Base-by-base conservation (phyloP, 35 echinoderm and acorn worm species). In the Ophiothrix spiculata region DNA sequence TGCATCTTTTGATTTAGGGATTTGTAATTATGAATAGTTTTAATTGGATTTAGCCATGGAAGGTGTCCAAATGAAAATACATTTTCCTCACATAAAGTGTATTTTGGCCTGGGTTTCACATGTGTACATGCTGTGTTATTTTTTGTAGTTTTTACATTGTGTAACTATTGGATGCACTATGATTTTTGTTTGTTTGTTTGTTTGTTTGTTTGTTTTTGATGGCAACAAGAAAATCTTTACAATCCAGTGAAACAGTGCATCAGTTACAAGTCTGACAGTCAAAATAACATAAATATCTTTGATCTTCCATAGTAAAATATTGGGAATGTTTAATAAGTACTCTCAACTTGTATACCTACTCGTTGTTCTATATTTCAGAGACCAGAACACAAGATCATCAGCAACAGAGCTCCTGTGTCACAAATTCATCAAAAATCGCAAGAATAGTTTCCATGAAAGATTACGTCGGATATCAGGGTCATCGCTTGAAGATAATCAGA, bases 311-410 rank as follows among this genome's bases (percentile, higher is more conserved):
- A 32, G 32, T 40, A 69, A 14, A n/a, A 16, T 77, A 17, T n/a
- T 84, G 75, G 32, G n/a, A 16, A 3, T 16, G 31, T 75, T 84
- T 77, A 10, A 19, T 31, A 23, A 23, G 21, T 64, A 23, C 56
- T 0, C 1, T 64, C 21, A 23, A 32, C 6, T 82, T 42, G 4
- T 42, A 23, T 4, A 42, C 25, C 25, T 10, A 32, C 32, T 37
- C 19, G 4, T 35, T 28, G 15, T 35, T 35, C 1, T 79, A 8
- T 10, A 79, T 79, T 46, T 17, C 74, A 99, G 96, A 80, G 79
- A 99, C 78, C 96, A 90, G 39, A 77, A 91, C 40, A 82, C 91
- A 56, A 84, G 96, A 77, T 81, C 96, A 0, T 90, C 96, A 31
- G 93, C 92, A 0, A 83, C 79, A 10, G 84, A 90, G 25, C 87